Evolutionary conservation across 2,888 invertebrate genomes (phyloP), one percentile per base, ranked within the genome.

Genomic region (Drosophila suboccidentalis): DNA sequence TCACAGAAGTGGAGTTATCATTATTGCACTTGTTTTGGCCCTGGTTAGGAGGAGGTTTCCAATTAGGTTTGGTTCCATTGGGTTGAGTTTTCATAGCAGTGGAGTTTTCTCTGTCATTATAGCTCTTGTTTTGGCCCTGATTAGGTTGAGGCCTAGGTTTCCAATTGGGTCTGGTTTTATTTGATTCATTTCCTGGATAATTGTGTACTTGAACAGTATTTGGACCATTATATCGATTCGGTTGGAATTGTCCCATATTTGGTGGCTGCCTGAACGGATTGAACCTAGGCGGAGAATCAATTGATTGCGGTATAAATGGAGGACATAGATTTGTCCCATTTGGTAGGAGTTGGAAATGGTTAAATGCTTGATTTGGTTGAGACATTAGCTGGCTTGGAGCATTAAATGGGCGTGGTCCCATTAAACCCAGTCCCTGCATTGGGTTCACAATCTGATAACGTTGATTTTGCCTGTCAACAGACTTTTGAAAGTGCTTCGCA

Each of bases 231-330:
- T 11, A 29, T 10, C 13, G 29, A n/a, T 22, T 32, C 2, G 19
- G n/a, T 19, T 1, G 8, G 9, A 17, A 8, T n/a, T 26, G 38
- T 36, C 10, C 1, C 43, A 44, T 44, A 22, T 34, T 55, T 34
- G 57, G 57, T 4, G 34, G 19, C 11, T 57, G 57, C 11, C 19
- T 57, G 15, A 57, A 57, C 3, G 46, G 57, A 46, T 57, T 57
- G 8, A 57, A 46, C 5, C 17, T 22, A 0, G 57, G 22, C 10
- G 34, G n/a, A 11, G 44, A 10, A 9, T 2, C 19, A 4, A 19
- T 17, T 19, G 32, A 26, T 32, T 34, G 55, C 9, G 22, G 34
- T 9, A 3, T 26, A 51, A 26, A 54, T 54, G 10, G 39, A 15
- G 6, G 34, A 10, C 10, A 6, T n/a, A 8, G n/a, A 32, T 15